Percentiles rank a stretch among this genome's conserved stretches.
Conservation (phyloP, 1,140 invertebrate species). For the Brachionus plicatilis region DNA sequence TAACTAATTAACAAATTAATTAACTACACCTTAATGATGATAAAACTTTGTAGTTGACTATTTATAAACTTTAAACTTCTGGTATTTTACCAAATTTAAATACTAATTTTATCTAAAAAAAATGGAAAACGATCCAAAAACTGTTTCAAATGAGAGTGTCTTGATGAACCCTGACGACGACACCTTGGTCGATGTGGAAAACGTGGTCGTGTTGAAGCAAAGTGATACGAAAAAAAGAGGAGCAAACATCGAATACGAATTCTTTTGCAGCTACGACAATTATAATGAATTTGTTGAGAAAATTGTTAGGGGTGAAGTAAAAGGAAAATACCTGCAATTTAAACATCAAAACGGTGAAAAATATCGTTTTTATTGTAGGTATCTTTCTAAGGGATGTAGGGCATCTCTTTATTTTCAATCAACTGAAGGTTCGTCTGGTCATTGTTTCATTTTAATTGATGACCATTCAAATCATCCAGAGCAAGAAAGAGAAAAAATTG, state of each 20-base stretch:
- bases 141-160: background rate
- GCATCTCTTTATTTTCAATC: background rate
- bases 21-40: background rate
- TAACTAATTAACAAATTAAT: background rate
- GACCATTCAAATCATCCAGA: conserved; percentile 28
- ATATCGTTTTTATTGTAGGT: background rate
- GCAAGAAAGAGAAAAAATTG: background rate
- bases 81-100: background rate
- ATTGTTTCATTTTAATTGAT: conserved; percentile 1
- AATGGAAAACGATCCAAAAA: background rate
- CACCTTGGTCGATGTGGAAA: background rate
- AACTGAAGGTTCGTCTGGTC: background rate
- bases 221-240: conserved; percentile 15
- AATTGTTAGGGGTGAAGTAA: background rate
- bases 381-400: background rate
- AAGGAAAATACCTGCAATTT: background rate
- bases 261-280: background rate
- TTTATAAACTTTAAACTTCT: background rate
- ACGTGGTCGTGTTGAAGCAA: background rate
- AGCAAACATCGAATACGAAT: background rate
- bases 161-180: background rate
- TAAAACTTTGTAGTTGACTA: background rate
- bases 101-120: background rate
- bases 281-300: background rate
- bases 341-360: background rate